These are phyloP conservation scores for Mimachlamys varia DNA, from an alignment of 2,888 invertebrate genomes.

Conservation along the genomic window DNA sequence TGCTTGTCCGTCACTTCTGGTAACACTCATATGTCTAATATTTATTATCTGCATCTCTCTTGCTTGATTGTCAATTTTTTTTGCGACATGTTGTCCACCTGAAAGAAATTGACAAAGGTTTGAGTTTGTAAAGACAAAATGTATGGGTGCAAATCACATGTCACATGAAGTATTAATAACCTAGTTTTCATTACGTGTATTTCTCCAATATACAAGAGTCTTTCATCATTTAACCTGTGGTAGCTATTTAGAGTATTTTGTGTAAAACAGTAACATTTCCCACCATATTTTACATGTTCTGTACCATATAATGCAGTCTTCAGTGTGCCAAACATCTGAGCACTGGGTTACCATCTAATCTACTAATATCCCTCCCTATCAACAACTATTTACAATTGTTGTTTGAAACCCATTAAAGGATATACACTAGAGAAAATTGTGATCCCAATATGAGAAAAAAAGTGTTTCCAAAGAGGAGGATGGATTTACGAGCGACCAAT, in stretches of 20 bases:
- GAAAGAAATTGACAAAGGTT: conserved; percentile 40
- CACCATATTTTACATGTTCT: conserved; percentile 33
- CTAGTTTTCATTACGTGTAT: conserved; percentile 13
- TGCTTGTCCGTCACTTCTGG: conserved; percentile 31
- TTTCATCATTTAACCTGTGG: conserved; percentile 31
- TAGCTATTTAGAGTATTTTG: conserved; percentile 33
- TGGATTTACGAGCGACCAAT: conserved; percentile 19
- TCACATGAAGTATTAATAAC: conserved; percentile 24
- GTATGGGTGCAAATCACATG: conserved; percentile 25
- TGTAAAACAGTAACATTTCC: conserved; percentile 33
- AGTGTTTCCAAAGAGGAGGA: conserved; percentile 34
- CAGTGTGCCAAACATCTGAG: conserved; percentile 30
- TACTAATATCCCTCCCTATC: conserved; percentile 34
- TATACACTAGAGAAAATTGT: conserved; percentile 8
- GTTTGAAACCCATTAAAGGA: conserved; percentile 33
- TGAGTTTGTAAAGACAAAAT: not conserved
- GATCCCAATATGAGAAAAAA: conserved; percentile 36
- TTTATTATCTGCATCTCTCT: conserved; percentile 43
- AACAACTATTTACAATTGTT: conserved; percentile 32
- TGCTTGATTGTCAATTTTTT: conserved; percentile 43
- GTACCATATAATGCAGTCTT: conserved; percentile 33
- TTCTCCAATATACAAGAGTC: conserved; percentile 31
- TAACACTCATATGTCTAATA: conserved; percentile 35
- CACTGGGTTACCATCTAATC: conserved; percentile 33
- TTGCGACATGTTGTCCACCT: conserved; percentile 24